These are phyloP conservation scores for Nycticebus coucang DNA, from an alignment of 2,113 vertebrate species.

Conservation along the genomic window DNA sequence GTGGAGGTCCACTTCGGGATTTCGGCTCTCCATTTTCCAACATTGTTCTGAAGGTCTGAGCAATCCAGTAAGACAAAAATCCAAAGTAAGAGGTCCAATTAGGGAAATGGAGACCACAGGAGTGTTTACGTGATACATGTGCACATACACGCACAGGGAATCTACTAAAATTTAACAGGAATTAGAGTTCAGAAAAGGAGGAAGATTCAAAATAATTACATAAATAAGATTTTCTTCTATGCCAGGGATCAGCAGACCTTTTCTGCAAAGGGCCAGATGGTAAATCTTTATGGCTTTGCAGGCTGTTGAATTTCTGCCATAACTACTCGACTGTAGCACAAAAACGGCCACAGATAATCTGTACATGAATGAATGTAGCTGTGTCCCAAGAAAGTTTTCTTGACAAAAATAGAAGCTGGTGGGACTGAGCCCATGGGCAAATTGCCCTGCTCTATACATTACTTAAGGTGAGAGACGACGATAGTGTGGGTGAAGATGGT, in stretches of 20 bases:
- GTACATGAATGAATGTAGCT: not conserved
- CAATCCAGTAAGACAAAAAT: not conserved
- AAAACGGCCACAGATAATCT: not conserved
- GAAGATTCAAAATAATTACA: conserved; percentile 27
- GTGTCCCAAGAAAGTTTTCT: not conserved
- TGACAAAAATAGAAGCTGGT: not conserved
- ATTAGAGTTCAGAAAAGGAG: conserved; percentile 28
- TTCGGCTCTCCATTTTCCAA: conserved; percentile 34
- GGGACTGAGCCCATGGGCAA: not conserved
- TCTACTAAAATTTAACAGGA: conserved; percentile 3
- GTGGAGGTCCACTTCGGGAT: not conserved
- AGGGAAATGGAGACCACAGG: conserved; percentile 32
- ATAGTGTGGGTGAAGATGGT: not conserved
- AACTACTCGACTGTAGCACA: not conserved
- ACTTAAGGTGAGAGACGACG: not conserved
- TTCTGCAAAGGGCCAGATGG: not conserved
- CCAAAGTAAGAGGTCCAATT: not conserved
- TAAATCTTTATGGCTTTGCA: conserved; percentile 1
- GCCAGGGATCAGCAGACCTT: not conserved
- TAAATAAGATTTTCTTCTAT: not conserved
- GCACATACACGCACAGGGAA: not conserved
- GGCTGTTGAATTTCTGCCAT: not conserved
- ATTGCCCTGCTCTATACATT: not conserved
- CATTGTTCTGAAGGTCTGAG: not conserved
- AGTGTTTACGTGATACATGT: not conserved